Evolutionary conservation across 2,797 vertebrate species (phyloP).

Genomic region (Tamandua tetradactyla): DNA sequence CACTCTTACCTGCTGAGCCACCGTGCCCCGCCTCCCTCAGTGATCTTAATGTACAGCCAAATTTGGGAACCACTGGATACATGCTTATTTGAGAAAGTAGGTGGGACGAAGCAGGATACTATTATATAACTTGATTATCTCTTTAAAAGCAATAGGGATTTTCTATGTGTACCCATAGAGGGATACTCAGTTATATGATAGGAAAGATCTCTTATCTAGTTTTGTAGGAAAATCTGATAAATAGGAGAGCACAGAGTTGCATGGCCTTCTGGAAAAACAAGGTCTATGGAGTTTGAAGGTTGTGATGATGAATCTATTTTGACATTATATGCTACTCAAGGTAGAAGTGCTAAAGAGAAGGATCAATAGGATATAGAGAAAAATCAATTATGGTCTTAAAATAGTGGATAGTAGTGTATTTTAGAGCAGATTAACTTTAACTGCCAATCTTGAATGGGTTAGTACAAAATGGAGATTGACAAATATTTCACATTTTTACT

Average conservation of each 20-base stretch:
- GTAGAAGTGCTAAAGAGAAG: not conserved
- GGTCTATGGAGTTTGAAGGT: not conserved
- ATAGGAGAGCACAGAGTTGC: too few relatives aligned
- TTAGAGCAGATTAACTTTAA: not conserved
- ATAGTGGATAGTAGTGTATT: not conserved
- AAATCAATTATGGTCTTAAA: not conserved
- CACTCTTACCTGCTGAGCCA: too few relatives aligned
- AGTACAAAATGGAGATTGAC: not conserved
- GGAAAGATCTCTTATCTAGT: not conserved
- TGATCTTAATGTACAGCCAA: not conserved
- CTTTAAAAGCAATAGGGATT: not conserved
- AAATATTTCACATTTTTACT: conserved; percentile 67
- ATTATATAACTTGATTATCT: not conserved
- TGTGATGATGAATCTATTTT: not conserved
- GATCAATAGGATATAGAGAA: not conserved
- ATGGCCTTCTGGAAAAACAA: not conserved
- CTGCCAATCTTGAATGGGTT: not conserved
- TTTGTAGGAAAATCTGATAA: not conserved
- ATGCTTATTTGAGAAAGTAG: not conserved
- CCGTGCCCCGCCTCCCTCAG: too few relatives aligned
- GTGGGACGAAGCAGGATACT: not conserved
- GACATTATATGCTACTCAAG: not conserved
- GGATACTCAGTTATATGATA: not conserved
- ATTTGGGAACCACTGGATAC: not conserved
- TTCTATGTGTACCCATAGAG: not conserved